phyloP scores from a whole-genome alignment of 1,140 invertebrate species.

The Drosophila pachea region DNA sequence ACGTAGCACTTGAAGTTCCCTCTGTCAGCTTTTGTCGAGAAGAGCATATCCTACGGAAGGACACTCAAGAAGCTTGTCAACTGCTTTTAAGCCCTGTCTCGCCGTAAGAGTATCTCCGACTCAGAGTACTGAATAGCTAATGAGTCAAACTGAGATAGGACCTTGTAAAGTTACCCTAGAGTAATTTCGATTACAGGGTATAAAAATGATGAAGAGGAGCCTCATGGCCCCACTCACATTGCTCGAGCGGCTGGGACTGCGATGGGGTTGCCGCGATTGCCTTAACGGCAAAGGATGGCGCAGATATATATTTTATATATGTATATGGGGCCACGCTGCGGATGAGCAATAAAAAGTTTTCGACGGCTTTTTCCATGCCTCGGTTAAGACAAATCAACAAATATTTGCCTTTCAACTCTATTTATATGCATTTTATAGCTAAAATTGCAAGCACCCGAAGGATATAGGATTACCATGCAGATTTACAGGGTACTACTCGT shows the following conservation, averaged over 20 bases:
- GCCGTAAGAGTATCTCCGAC: no score
- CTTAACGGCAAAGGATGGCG: slow-evolving; percentile 4
- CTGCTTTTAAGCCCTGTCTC: no score
- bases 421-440: slow-evolving; percentile 56
- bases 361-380: slow-evolving; percentile 48
- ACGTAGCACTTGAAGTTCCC: not conserved
- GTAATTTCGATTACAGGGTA: not conserved
- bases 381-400: slow-evolving; percentile 67
- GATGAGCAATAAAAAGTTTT: slow-evolving; percentile 66
- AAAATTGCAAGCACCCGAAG: slow-evolving; percentile 34
- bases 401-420: slow-evolving; percentile 55
- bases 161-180: no score
- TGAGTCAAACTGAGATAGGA: no score
- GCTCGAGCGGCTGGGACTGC: slow-evolving; percentile 25
- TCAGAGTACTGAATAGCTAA: no score
- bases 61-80: no score
- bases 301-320: not conserved
- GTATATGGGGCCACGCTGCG: not conserved
- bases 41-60: no score
- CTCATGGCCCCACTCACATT: slow-evolving; percentile 42
- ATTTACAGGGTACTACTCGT: no score
- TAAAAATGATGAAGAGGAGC: slow-evolving; percentile 39
- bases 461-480: not conserved
- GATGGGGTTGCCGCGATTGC: slow-evolving; percentile 31
- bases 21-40: no score